Evolutionary conservation across 37 sponge, comb jelly and placozoan genomes (phyloP), one percentile per base, ranked within the genome.

Genomic region (Eunapius fragilis): DNA sequence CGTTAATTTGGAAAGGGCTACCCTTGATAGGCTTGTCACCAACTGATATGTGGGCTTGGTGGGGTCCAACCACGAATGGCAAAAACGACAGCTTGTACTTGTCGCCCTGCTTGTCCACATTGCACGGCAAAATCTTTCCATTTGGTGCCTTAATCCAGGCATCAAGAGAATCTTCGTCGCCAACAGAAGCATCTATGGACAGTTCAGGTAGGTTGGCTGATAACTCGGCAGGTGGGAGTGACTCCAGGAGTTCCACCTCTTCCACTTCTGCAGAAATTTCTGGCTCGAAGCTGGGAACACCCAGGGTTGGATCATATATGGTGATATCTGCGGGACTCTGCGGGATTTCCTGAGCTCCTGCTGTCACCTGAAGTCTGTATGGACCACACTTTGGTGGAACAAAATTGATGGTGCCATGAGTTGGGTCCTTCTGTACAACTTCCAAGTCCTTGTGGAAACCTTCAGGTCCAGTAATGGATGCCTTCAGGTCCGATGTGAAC

Each of bases 1-100:
- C 87, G 47, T 72, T 80, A 50, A 87, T 80, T 28, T 31, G 32
- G 71, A 80, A 87, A 0, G 87, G 80, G 31, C 78, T 76, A 2
- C 80, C 80, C 41, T 80, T 72, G 11, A 87, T 37, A 3, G 80
- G 74, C 68, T 87, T 77, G 22, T 75, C 87, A 48, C 80, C 58
- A 17, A 17, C 58, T 11, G 58, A 58, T 19, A 58, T 58, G 58
- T 58, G 58, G 22, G 58, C 58, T 2, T 58, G 19, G 58, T 58
- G 58, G 7, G 22, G 6, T 58, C 58, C 58, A 19, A 19, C 14
- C 58, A 58, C 17, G 58, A 58, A 58, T 17, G 58, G 58, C 17
- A 58, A 17, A 17, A 58, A 58, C 19, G 58, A 58, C 58, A 58
- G 58, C 22, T 58, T 58, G 58, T 19, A 58, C 58, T 58, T 58